Conservation (phyloP, 2,888 invertebrate species). For the Lithophane leautieri region DNA sequence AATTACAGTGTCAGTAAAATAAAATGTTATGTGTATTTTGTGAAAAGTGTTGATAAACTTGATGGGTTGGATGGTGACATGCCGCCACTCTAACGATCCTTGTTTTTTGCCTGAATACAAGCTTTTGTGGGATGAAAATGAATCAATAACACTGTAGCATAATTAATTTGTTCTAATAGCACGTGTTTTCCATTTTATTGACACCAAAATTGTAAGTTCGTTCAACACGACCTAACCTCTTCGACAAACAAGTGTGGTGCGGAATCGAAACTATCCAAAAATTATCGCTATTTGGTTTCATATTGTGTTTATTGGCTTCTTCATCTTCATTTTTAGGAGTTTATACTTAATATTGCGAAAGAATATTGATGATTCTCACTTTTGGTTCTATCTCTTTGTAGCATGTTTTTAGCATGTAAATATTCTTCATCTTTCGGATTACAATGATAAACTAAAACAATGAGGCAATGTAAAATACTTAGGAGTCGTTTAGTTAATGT, state of each 20-base stretch:
- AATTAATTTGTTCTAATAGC: not conserved
- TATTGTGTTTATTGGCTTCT: not conserved
- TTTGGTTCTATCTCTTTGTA: not conserved
- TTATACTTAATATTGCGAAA: not conserved
- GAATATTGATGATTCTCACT: not conserved
- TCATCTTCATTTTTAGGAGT: not conserved
- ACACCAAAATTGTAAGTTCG: conserved; percentile 46
- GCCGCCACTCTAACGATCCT: conserved; percentile 72
- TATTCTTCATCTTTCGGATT: not conserved
- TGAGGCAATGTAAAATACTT: not conserved
- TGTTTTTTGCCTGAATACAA: conserved; percentile 55
- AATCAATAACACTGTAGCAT: not conserved
- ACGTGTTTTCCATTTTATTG: conserved; percentile 2
- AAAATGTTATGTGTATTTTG: conserved; percentile 72
- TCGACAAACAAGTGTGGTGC: conserved; percentile 41
- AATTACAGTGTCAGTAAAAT: conserved; percentile 74
- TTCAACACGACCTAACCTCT: conserved; percentile 68
- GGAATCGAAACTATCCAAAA: conserved; percentile 10
- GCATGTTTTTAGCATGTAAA: conserved; percentile 21
- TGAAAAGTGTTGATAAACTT: conserved; percentile 75
- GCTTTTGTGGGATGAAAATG: conserved; percentile 11
- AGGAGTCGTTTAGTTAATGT: not conserved
- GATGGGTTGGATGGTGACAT: conserved; percentile 72
- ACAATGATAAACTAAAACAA: not conserved
- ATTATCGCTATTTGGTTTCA: not conserved